Percentiles rank a stretch among this genome's conserved stretches.
These are phyloP conservation scores for Venusia cambrica DNA, from an alignment of 2,888 invertebrate genomes.

Conservation along the genomic window DNA sequence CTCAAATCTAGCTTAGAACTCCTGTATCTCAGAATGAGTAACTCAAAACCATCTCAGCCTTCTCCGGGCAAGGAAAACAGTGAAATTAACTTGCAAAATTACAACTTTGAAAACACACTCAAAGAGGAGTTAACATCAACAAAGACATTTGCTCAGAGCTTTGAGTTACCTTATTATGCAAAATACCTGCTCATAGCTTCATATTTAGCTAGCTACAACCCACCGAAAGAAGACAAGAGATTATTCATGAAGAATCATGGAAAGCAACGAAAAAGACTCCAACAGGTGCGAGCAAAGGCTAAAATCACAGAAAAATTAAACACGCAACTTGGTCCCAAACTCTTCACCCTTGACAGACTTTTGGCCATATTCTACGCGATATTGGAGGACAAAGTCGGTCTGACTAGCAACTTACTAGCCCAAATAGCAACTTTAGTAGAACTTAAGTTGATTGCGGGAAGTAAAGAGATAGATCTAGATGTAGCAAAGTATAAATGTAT, in stretches of 20 bases:
- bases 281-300: constrained; percentile 82
- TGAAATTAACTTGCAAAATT: constrained; percentile 32
- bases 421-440: constrained; percentile 94
- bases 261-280: constrained; percentile 85
- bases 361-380: constrained; percentile 95
- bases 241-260: constrained; percentile 91
- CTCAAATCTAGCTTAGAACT: constrained; percentile 88
- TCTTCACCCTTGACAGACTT: constrained; percentile 90
- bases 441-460: constrained; percentile 87
- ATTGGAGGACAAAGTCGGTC: constrained; percentile 89
- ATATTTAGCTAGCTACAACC: constrained; percentile 96
- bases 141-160: constrained; percentile 82
- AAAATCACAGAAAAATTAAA: constrained; percentile 80
- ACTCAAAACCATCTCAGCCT: constrained; percentile 39
- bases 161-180: constrained; percentile 93
- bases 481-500: constrained; percentile 93
- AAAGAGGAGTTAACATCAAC: constrained; percentile 71
- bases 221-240: constrained; percentile 92
- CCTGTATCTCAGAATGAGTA: constrained; percentile 86
- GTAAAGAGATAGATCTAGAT: constrained; percentile 88
- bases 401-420: constrained; percentile 92
- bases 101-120: constrained; percentile 59
- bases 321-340: constrained; percentile 90
- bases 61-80: constrained; percentile 63
- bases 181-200: constrained; percentile 95